These are phyloP conservation scores for Sicus ferrugineus DNA, from an alignment of 2,888 invertebrate genomes.

Conservation along the genomic window DNA sequence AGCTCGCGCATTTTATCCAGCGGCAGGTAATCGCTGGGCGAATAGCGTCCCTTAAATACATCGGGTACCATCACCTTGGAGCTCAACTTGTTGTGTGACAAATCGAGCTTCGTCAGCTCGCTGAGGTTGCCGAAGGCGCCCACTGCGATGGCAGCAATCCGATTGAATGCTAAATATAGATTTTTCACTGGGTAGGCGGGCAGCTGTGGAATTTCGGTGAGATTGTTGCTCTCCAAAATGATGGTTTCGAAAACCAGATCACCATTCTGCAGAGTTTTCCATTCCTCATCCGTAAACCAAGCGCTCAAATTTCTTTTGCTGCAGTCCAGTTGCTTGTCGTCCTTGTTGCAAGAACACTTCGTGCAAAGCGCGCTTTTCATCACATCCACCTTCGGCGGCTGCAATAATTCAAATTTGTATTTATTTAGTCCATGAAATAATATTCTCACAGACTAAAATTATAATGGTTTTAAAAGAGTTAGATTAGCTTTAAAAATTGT, in stretches of 20 bases:
- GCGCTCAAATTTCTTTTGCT: conserved; percentile 65
- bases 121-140: conserved; percentile 72
- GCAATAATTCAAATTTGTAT: no score
- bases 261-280: conserved; percentile 63
- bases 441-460: no score
- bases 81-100: conserved; percentile 75
- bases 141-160: conserved; percentile 70
- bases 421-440: no score
- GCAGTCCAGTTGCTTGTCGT: conserved; percentile 67
- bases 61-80: conserved; percentile 70
- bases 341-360: conserved; percentile 66
- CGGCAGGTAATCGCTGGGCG: conserved; percentile 49
- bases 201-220: conserved; percentile 61
- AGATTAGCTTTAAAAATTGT: no score
- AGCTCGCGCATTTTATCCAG: conserved; percentile 52
- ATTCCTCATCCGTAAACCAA: conserved; percentile 68
- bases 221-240: conserved; percentile 55
- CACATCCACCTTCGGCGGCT: conserved; percentile 45
- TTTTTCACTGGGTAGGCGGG: conserved; percentile 66
- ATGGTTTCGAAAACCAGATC: conserved; percentile 54
- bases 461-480: no score
- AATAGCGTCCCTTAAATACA: conserved; percentile 70
- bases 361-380: conserved; percentile 65
- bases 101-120: conserved; percentile 71
- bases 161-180: conserved; percentile 72